Conservation (phyloP, 2,113 vertebrate species). For the Prochilodus magdalenae region DNA sequence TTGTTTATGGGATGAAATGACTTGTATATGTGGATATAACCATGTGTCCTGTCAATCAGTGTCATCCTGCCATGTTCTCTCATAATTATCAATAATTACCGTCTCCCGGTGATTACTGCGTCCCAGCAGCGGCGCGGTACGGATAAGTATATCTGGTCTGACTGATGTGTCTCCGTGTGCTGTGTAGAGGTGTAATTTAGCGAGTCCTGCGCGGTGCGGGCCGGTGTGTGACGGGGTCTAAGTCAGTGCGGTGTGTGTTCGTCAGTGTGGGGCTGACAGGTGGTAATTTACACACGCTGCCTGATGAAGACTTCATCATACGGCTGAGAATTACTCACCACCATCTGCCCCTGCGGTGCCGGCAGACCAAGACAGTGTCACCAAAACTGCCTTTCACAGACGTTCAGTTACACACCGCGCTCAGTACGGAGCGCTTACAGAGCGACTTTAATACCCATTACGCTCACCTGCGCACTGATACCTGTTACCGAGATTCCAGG, state of each 20-base stretch:
- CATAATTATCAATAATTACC: conserved; percentile 2
- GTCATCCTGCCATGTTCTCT: background rate
- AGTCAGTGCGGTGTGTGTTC: background rate
- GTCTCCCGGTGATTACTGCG: background rate
- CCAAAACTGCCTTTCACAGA: background rate
- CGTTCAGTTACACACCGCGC: background rate
- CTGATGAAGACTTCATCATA: conserved; percentile 4
- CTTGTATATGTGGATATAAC: too few relatives aligned
- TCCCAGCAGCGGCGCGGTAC: background rate
- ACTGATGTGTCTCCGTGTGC: background rate
- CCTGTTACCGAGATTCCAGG: background rate
- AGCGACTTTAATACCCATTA: background rate
- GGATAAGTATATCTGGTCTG: background rate
- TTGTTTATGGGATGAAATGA: too few relatives aligned
- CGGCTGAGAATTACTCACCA: conserved; percentile 1
- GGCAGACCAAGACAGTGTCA: background rate
- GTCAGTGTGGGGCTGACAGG: background rate
- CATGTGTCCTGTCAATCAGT: background rate
- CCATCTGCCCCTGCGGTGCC: conserved; percentile 4
- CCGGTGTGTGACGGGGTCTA: background rate
- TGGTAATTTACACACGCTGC: conserved; percentile 18
- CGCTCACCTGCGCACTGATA: background rate
- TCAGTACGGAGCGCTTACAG: background rate
- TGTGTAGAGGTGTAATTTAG: too few relatives aligned
- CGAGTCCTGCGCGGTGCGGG: background rate